Evolutionary conservation across 2,113 vertebrate genomes (phyloP).

Genomic region (Trichechus manatus): DNA sequence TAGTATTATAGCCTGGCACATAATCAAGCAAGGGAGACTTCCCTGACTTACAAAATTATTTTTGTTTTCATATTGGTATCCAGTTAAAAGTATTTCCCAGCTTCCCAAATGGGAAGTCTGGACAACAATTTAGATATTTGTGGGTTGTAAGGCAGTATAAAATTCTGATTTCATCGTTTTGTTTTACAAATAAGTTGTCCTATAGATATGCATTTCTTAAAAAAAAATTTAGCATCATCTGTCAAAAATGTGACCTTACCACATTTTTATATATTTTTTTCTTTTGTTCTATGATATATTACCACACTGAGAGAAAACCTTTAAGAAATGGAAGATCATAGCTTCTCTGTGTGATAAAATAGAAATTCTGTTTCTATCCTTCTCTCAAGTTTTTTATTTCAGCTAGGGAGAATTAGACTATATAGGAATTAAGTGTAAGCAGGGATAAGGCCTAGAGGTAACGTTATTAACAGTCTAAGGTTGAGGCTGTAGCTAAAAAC

Average conservation of each 20-base stretch:
- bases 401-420: neutral
- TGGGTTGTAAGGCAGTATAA: constrained; percentile 35
- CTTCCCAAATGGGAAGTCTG: constrained; percentile 65
- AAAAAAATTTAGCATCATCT: neutral
- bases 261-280: neutral
- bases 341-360: constrained; percentile 10
- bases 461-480: neutral
- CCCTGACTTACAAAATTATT: constrained; percentile 13
- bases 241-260: constrained; percentile 48
- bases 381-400: constrained; percentile 31
- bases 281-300: constrained; percentile 39
- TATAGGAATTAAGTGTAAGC: neutral
- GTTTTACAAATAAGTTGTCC: constrained; percentile 38
- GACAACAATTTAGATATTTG: constrained; percentile 38
- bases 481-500: constrained; percentile 22
- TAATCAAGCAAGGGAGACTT: neutral
- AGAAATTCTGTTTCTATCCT: constrained; percentile 38
- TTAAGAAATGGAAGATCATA: constrained; percentile 42
- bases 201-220: neutral
- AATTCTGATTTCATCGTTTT: constrained; percentile 55
- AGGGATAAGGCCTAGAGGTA: neutral
- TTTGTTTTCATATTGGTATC: constrained; percentile 56
- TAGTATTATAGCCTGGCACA: neutral
- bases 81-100: constrained; percentile 57
- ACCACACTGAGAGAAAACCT: neutral